These are phyloP conservation scores for Semnornis frantzii DNA, from an alignment of 2,113 vertebrate genomes.

Conservation along the genomic window DNA sequence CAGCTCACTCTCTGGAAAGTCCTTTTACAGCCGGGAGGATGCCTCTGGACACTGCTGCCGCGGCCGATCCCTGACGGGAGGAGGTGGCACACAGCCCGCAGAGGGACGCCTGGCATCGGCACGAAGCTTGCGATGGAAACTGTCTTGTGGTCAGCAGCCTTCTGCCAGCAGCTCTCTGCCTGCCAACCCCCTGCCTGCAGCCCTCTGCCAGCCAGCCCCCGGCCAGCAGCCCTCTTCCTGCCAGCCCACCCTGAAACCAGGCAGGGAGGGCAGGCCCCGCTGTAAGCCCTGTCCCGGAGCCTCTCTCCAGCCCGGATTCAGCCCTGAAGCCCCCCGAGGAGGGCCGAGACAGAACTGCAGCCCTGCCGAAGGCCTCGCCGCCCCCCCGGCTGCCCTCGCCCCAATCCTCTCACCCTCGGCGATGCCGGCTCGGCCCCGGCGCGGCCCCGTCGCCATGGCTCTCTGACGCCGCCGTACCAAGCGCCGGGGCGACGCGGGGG, in stretches of 20 bases:
- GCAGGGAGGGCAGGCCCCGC: too few species aligned
- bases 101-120: neutral
- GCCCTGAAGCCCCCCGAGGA: too few species aligned
- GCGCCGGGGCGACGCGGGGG: neutral
- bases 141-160: too few species aligned
- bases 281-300: neutral
- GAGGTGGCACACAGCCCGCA: neutral
- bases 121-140: neutral
- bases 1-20: neutral
- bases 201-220: neutral
- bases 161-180: neutral
- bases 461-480: neutral
- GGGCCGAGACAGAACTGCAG: neutral
- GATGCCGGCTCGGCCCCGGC: neutral
- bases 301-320: neutral
- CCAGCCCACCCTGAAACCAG: too few species aligned
- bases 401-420: neutral
- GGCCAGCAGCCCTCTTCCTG: neutral
- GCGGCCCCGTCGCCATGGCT: neutral
- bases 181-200: neutral
- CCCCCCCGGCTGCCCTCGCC: neutral
- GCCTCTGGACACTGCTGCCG: neutral
- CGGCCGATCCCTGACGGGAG: neutral
- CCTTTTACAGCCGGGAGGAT: too few species aligned
- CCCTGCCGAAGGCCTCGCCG: too few species aligned